These are phyloP conservation scores for Syngnathus acus DNA, from an alignment of 2,797 vertebrate species.

Conservation along the genomic window DNA sequence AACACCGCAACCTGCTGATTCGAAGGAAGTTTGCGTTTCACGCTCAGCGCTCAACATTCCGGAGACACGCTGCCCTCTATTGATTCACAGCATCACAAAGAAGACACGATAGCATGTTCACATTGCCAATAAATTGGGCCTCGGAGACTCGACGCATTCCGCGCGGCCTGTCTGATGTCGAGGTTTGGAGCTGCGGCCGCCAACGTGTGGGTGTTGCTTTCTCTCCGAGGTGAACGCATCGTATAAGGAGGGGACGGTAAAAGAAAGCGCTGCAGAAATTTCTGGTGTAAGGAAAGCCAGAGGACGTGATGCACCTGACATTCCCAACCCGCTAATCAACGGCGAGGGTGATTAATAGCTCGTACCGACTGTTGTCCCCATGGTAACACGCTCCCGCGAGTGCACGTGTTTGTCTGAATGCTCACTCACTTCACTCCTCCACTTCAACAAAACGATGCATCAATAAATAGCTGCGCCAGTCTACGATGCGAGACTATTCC, in stretches of 20 bases:
- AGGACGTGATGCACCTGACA: neutral
- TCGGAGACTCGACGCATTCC: neutral
- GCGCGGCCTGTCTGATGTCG: neutral
- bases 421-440: neutral
- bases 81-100: neutral
- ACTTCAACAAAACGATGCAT: neutral
- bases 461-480: neutral
- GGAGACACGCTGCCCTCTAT: conserved; percentile 1
- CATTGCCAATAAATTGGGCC: conserved; percentile 1
- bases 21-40: neutral
- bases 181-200: neutral
- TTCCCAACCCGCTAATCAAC: neutral
- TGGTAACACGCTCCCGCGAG: neutral
- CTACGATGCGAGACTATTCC: neutral
- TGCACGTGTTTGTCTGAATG: neutral
- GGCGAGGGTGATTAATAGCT: neutral
- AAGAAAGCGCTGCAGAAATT: neutral
- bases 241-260: neutral
- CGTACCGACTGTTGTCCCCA: neutral
- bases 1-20: neutral
- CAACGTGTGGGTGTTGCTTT: neutral
- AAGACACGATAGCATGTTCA: neutral
- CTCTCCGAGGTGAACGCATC: neutral
- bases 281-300: neutral
- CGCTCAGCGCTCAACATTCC: neutral